Evolutionary conservation across 1,140 invertebrate species (phyloP).

Genomic region (Aphelenchoides besseyi): DNA sequence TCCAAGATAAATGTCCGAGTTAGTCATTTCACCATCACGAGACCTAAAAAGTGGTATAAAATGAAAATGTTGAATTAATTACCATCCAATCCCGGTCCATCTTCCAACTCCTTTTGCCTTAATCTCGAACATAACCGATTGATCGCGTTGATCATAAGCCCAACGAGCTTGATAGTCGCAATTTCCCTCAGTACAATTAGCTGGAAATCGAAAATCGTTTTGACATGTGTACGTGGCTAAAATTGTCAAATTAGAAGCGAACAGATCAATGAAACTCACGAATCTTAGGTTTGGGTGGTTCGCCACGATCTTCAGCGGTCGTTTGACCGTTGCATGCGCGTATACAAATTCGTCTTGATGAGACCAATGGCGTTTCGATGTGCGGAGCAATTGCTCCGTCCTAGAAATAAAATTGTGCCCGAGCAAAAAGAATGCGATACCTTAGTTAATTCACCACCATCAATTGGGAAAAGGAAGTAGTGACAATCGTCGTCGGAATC

Average conservation of each 20-base stretch:
- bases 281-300: neutral
- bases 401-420: no score
- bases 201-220: slow-evolving; percentile 56
- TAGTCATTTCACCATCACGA: slow-evolving; percentile 54
- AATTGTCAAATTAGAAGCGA: neutral
- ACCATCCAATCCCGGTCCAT: slow-evolving; percentile 63
- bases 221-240: slow-evolving; percentile 36
- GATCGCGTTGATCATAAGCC: slow-evolving; percentile 34
- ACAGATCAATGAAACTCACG: neutral
- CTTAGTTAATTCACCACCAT: slow-evolving; percentile 48
- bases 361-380: slow-evolving; percentile 73
- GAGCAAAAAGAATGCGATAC: no score
- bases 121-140: slow-evolving; percentile 53
- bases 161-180: slow-evolving; percentile 61
- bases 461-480: slow-evolving; percentile 62
- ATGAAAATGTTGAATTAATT: no score
- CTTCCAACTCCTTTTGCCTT: slow-evolving; percentile 53
- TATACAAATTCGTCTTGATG: slow-evolving; percentile 68
- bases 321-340: slow-evolving; percentile 16
- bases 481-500: slow-evolving; percentile 53
- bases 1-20: slow-evolving; percentile 59
- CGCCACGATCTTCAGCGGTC: neutral
- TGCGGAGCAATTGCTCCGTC: slow-evolving; percentile 83
- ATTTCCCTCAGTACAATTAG: slow-evolving; percentile 39
- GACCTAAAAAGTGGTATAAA: no score